Base-by-base conservation (phyloP, 2,797 vertebrate genomes). In the Crenuchus spilurus region DNA sequence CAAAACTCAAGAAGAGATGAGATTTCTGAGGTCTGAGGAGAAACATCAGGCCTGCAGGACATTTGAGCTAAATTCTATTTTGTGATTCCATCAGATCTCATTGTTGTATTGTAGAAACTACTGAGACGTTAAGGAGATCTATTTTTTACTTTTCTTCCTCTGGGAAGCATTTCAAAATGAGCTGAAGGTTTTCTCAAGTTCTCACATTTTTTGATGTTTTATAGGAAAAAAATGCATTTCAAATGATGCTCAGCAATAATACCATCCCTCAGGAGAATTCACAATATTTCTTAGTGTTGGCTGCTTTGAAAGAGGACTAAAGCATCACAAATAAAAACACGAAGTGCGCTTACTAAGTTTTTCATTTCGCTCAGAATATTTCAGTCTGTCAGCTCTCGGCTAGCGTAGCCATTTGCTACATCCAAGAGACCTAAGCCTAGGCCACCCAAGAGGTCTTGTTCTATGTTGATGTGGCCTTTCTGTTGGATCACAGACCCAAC, bases 261-360 rank as follows among this genome's bases (percentile, higher is more conserved):
- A 8, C 18, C 8, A 28, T 20, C n/a, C 14, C 30, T 65, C 28
- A 64, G 14, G 48, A 42, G 41, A 46, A 46, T 24, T 24, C 35
- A 16, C 37, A 30, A 42, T 42, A 30, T 48, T 48, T 65, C 26
- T 46, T 6, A 13, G 42, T 9, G 31, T 20, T 20, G 42, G 61
- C 41, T 46, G 16, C 46, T 64, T 46, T 26, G 20, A 65, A 65
- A 22, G 9, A 33, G 9, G 4, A 48, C 61, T 44, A 46, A 42
- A 48, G 41, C 18, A 2, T 22, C 24, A 20, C 60, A 64, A 49
- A 52, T 30, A 66, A 66, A 65, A 73, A 22, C 62, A 64, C 30
- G 42, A 58, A 74, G n/a, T 26, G 37, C 46, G 30, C 2, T 51
- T 65, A 51, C 51, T 44, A 24, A 65, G 31, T 18, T 57, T 63